These are phyloP conservation scores for Nomada ferruginata DNA, from an alignment of 2,888 invertebrate genomes.

Conservation along the genomic window DNA sequence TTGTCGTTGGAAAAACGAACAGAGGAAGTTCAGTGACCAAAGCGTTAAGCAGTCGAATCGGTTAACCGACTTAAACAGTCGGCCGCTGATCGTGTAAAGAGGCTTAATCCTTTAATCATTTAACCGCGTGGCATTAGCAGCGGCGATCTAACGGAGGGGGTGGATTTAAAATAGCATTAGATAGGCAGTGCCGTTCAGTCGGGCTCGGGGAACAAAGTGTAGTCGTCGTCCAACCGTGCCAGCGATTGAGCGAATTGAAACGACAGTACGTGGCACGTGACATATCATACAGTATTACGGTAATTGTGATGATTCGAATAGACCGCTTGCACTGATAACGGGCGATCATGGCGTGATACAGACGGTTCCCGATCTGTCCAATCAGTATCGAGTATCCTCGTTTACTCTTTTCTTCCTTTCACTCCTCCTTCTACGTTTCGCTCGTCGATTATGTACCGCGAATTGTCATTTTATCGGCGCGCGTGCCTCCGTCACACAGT, in stretches of 20 bases:
- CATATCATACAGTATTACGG: constrained; percentile 66
- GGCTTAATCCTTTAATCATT: constrained; percentile 47
- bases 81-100: constrained; percentile 49
- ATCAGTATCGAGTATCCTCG: constrained; percentile 22
- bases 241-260: constrained; percentile 61
- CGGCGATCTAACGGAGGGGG: constrained; percentile 46
- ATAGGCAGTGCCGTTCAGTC: constrained; percentile 54
- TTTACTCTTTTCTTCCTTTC: neutral
- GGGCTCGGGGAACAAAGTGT: constrained; percentile 53
- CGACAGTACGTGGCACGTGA: constrained; percentile 67
- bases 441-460: neutral
- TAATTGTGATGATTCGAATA: constrained; percentile 53
- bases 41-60: constrained; percentile 24
- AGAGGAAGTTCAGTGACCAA: constrained; percentile 46
- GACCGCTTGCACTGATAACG: constrained; percentile 30
- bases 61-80: constrained; percentile 40
- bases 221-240: constrained; percentile 52
- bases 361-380: constrained; percentile 30
- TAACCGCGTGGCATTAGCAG: constrained; percentile 51
- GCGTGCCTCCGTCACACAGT: neutral
- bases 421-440: neutral
- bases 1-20: neutral
- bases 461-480: neutral
- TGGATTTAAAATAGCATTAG: constrained; percentile 64
- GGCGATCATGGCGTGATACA: constrained; percentile 39